These are phyloP conservation scores for Eristalinus aeneus DNA, from an alignment of 2,888 invertebrate genomes.

Conservation along the genomic window DNA sequence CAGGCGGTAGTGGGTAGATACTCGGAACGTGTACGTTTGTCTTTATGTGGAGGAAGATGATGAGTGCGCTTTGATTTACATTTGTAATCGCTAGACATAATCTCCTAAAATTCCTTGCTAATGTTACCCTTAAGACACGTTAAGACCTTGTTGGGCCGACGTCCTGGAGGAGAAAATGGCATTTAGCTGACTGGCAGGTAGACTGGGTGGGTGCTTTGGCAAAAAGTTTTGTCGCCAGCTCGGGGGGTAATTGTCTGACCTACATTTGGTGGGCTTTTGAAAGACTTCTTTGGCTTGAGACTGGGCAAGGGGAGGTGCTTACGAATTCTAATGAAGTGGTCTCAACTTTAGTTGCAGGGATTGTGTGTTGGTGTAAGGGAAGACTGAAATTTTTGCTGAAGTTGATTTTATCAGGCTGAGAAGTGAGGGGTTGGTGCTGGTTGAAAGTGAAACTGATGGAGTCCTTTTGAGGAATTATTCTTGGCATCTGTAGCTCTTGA, in stretches of 20 bases:
- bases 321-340: not conserved
- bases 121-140: not conserved
- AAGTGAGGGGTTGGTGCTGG: too few relatives aligned
- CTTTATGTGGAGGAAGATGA: not conserved
- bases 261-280: not conserved
- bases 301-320: not conserved
- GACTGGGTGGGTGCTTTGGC: not conserved
- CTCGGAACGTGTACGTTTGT: not conserved
- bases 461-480: too few relatives aligned
- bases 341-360: not conserved
- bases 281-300: not conserved
- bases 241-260: not conserved
- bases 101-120: constrained; percentile 3
- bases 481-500: too few relatives aligned
- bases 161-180: not conserved
- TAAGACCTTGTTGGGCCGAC: not conserved
- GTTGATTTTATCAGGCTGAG: too few relatives aligned
- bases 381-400: too few relatives aligned
- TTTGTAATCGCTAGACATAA: constrained; percentile 13
- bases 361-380: too few relatives aligned
- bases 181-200: not conserved
- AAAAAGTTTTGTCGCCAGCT: not conserved
- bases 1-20: too few relatives aligned
- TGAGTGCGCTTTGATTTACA: constrained; percentile 4
- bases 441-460: too few relatives aligned